phyloP scores from a whole-genome alignment of 2,888 invertebrate genomes.

The Pemphredon lugubris region DNA sequence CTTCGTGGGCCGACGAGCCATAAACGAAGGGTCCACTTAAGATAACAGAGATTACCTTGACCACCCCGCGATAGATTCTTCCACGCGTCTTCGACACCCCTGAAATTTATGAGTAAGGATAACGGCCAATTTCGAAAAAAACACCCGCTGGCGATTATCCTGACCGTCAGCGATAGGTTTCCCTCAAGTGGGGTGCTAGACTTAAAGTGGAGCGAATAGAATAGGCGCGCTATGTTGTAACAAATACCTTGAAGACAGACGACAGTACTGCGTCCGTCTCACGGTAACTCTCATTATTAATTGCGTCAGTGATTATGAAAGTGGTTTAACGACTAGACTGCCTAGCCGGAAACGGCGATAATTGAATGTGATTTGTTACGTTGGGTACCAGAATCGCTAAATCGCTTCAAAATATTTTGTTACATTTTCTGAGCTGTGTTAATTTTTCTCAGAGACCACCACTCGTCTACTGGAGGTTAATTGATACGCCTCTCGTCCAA shows the following conservation, averaged over 20 bases:
- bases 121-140: slow-evolving; percentile 66
- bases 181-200: background rate
- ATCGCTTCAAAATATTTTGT: too few species aligned
- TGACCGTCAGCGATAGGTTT: slow-evolving; percentile 42
- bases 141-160: slow-evolving; percentile 58
- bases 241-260: background rate
- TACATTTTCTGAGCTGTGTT: too few species aligned
- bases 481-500: too few species aligned
- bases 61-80: slow-evolving; percentile 71
- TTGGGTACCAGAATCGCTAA: too few species aligned
- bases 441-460: too few species aligned
- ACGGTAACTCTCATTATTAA: too few species aligned
- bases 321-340: too few species aligned
- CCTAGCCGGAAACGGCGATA: too few species aligned
- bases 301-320: too few species aligned
- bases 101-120: slow-evolving; percentile 69
- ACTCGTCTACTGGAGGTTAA: too few species aligned
- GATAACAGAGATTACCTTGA: slow-evolving; percentile 75
- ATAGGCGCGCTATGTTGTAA: background rate
- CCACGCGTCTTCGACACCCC: slow-evolving; percentile 62
- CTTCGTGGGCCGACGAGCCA: slow-evolving; percentile 43
- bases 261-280: background rate
- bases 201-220: slow-evolving; percentile 4
- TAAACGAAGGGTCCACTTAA: slow-evolving; percentile 73
- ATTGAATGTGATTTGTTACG: too few species aligned